phyloP scores from a whole-genome alignment of 2,113 vertebrate species.

The Dicentrarchus labrax region DNA sequence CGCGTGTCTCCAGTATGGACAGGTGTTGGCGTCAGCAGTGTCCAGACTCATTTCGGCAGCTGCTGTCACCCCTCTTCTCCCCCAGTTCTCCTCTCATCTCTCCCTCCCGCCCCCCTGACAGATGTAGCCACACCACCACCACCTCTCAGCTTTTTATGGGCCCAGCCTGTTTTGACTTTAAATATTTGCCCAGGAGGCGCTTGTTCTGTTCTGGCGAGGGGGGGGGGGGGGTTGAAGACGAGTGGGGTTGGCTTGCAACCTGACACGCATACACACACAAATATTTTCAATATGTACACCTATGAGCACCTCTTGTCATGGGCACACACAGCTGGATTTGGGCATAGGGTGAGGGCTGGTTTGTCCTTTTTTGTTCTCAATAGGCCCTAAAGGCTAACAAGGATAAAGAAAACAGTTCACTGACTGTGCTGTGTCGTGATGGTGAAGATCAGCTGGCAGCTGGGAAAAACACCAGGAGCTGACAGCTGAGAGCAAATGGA shows the following conservation, averaged over 20 bases:
- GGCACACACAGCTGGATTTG: constrained; percentile 45
- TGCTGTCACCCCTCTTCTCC: constrained; percentile 71
- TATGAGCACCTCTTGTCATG: not conserved
- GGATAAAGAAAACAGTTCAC: constrained; percentile 8
- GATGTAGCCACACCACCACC: constrained; percentile 83
- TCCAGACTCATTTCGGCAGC: constrained; percentile 85
- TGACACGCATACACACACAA: constrained; percentile 35
- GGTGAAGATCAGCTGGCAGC: constrained; percentile 38
- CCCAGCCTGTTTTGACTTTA: constrained; percentile 86
- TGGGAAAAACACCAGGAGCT: constrained; percentile 32
- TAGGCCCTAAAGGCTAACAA: not conserved
- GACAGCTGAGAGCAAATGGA: constrained; percentile 51
- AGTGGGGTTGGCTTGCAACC: constrained; percentile 1
- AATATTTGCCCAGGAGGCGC: constrained; percentile 87
- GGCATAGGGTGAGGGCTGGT: constrained; percentile 13
- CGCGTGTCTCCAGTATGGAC: constrained; percentile 82
- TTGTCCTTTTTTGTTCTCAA: constrained; percentile 27
- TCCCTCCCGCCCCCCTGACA: constrained; percentile 71
- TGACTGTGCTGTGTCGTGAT: constrained; percentile 24
- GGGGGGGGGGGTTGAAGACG: not conserved
- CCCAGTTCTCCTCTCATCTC: constrained; percentile 54
- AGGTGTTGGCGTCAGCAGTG: constrained; percentile 86
- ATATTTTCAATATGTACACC: constrained; percentile 30
- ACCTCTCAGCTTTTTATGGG: constrained; percentile 84
- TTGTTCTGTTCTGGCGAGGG: constrained; percentile 62